Percentiles rank a stretch among this genome's conserved stretches.
Conservation (phyloP, 64 coral and sea anemone species). For the Montipora sp. region DNA sequence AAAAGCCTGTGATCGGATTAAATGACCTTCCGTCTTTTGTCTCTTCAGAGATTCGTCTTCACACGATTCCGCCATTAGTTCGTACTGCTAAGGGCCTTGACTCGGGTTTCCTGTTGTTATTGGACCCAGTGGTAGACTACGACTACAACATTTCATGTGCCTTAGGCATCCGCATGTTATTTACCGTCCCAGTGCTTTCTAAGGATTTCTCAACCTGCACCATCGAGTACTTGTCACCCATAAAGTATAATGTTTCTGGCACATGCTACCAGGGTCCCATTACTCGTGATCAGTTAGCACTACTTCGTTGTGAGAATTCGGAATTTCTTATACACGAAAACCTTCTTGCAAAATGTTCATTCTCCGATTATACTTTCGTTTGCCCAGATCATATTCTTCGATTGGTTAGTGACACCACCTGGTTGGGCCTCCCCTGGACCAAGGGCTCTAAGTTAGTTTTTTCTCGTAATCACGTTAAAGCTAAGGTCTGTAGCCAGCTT, state of each 20-base stretch:
- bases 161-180: neutral
- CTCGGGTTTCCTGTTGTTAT: neutral
- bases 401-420: neutral
- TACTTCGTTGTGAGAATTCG: neutral
- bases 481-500: neutral
- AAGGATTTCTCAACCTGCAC: neutral
- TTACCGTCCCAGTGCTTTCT: neutral
- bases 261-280: slow-evolving; percentile 6
- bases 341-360: neutral
- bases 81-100: neutral
- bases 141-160: neutral
- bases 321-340: neutral
- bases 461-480: neutral
- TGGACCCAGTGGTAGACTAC: slow-evolving; percentile 21
- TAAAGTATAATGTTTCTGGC: slow-evolving; percentile 32
- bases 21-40: slow-evolving; percentile 1
- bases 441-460: neutral
- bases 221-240: slow-evolving; percentile 13
- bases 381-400: neutral
- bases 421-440: neutral
- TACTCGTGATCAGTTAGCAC: neutral
- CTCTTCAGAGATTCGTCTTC: neutral
- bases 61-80: neutral
- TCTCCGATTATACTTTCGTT: neutral
- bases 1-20: neutral